Conservation (phyloP, 1,140 invertebrate species). For the Phymorhynchus buccinoides region DNA sequence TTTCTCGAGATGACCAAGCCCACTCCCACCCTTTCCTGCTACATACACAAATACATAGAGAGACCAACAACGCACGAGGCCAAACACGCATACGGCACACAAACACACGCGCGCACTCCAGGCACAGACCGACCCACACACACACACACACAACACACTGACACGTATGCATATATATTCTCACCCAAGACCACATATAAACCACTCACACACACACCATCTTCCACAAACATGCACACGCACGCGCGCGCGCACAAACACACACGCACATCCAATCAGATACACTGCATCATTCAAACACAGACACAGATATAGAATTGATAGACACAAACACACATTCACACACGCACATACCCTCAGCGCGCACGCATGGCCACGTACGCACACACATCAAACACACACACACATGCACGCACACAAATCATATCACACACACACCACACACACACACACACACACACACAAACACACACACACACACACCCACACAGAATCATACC, state of each 20-base stretch:
- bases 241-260: too few relatives aligned
- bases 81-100: not conserved
- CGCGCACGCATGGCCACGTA: not conserved
- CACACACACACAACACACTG: too few relatives aligned
- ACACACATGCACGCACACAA: not conserved
- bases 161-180: too few relatives aligned
- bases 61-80: not conserved
- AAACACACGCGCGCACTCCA: not conserved
- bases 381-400: not conserved
- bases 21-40: not conserved
- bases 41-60: not conserved
- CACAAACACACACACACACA: not conserved
- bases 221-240: too few relatives aligned
- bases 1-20: too few relatives aligned
- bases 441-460: not conserved
- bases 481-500: too few relatives aligned
- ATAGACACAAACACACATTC: not conserved
- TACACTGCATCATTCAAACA: too few relatives aligned
- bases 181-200: too few relatives aligned
- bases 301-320: too few relatives aligned
- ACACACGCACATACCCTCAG: too few relatives aligned
- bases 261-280: too few relatives aligned
- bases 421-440: not conserved
- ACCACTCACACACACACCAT: too few relatives aligned
- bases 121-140: not conserved